Evolutionary conservation across 2,888 invertebrate genomes (phyloP), one percentile per base, ranked within the genome.

Genomic region (Megalurothrips usitatus): DNA sequence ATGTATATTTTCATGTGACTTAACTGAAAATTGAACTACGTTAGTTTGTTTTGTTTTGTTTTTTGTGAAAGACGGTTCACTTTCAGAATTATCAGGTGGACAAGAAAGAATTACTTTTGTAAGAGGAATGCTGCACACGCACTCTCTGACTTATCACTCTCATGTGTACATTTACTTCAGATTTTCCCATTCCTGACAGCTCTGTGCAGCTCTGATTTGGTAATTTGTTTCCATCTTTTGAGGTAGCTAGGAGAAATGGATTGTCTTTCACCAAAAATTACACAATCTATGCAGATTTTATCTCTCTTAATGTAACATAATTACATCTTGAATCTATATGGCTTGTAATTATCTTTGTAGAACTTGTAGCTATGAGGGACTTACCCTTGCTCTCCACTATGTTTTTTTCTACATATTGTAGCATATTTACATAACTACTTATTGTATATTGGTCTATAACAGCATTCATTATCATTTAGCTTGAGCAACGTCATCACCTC

Each of bases 331-430:
- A 75, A 75, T 75, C 68, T 75, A 75, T 75, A 26, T 26, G 23
- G 68, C 68, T 75, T 75, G 68, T 75, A 75, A 75, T 75, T 75
- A 75, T 75, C 68, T 75, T 75, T 75, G 68, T 75, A 75, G 68
- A 75, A 75, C 68, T 75, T 75, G 68, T 75, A 75, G 68, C 68
- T 75, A 75, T 75, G 26, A 26, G 68, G 23, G 68, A 12, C 12
- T 75, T 12, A 12, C 68, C 68, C 68, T 75, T 75, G 68, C 68
- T 75, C 68, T 75, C 68, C 68, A 75, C 68, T 75, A 75, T 75
- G 68, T 75, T 12, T 75, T 75, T 75, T 75, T 75, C 68, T 75
- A 75, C 68, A 75, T 75, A 75, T 75, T 75, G 68, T 75, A 75
- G 68, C 23, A 75, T 75, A 75, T 75, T 23, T 75, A 75, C 68